Conservation (phyloP, 2,113 vertebrate species). For the Mirza zaza region DNA sequence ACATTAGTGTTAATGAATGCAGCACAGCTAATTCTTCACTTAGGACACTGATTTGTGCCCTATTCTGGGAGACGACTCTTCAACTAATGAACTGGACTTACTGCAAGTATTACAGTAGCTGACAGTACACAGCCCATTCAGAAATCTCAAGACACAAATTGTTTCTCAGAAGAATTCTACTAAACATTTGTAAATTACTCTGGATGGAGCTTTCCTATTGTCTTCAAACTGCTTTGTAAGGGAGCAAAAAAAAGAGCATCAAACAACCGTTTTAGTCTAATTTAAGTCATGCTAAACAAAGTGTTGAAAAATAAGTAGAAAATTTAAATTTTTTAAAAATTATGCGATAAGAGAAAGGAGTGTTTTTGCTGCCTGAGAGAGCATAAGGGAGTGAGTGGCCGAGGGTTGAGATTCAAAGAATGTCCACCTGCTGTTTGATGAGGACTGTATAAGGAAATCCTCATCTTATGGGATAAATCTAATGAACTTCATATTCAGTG, state of each 20-base stretch:
- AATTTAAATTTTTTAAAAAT: neutral
- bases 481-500: neutral
- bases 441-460: neutral
- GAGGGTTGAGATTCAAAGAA: neutral
- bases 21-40: constrained; percentile 53
- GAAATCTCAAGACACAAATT: neutral
- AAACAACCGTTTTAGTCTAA: neutral
- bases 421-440: neutral
- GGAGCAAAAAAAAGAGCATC: neutral
- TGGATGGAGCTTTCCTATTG: neutral
- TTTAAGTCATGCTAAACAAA: neutral
- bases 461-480: neutral
- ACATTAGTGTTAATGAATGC: constrained; percentile 72
- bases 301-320: neutral
- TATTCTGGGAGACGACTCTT: neutral
- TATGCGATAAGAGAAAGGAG: neutral
- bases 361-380: neutral
- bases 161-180: neutral
- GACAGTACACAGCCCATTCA: neutral
- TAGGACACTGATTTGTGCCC: neutral
- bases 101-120: neutral
- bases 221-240: neutral
- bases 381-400: neutral
- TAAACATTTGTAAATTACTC: neutral
- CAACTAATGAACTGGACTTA: constrained; percentile 9